These are phyloP conservation scores for Ditula angustiorana DNA, from an alignment of 2,888 invertebrate genomes.

Conservation along the genomic window DNA sequence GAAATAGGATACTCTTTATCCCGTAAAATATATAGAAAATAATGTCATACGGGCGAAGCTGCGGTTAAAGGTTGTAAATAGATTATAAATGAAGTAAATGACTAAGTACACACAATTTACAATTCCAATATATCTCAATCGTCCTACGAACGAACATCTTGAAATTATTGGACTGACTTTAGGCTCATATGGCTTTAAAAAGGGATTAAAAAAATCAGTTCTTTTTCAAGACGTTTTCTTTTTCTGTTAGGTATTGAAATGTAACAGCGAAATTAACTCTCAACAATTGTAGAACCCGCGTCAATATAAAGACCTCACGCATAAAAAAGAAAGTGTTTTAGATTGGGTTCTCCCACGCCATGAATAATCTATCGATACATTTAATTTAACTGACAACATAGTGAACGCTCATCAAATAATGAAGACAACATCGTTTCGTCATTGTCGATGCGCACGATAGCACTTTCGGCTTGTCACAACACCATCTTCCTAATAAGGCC, in stretches of 20 bases:
- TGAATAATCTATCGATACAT: conserved; percentile 85
- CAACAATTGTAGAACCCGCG: conserved; percentile 58
- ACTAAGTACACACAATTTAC: too few relatives aligned
- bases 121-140: too few relatives aligned
- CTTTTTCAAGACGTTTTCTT: not conserved
- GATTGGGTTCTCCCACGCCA: conserved; percentile 79
- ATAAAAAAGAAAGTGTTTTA: conserved; percentile 73
- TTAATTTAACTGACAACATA: conserved; percentile 85
- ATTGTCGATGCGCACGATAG: conserved; percentile 85
- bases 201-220: not conserved
- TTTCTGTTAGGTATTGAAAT: not conserved
- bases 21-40: too few relatives aligned
- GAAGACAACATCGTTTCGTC: conserved; percentile 86
- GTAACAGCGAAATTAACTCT: not conserved
- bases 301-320: conserved; percentile 73
- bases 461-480: conserved; percentile 85
- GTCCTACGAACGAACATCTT: too few relatives aligned
- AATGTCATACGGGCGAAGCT: too few relatives aligned
- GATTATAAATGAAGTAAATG: too few relatives aligned
- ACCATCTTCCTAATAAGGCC: conserved; percentile 84
- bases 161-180: too few relatives aligned
- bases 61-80: too few relatives aligned
- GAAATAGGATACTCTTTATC: too few relatives aligned
- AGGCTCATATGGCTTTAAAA: not conserved
- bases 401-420: conserved; percentile 85